Percentiles rank a stretch among this genome's conserved stretches.
Conservation (phyloP, 2,113 vertebrate genomes). For the Gallinago media region DNA sequence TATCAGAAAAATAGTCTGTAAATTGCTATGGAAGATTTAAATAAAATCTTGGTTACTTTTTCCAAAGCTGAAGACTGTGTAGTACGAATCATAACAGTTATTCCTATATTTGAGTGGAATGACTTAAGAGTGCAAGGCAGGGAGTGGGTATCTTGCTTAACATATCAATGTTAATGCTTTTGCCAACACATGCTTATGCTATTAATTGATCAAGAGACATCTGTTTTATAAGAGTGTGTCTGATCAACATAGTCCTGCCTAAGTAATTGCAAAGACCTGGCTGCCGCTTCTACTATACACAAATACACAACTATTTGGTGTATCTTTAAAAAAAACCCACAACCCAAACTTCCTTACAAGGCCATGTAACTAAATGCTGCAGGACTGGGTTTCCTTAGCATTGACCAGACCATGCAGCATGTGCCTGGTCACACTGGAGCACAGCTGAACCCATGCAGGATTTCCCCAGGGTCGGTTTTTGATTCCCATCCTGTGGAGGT, state of each 20-base stretch:
- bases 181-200: not conserved
- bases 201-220: not conserved
- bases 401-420: rapidly evolving
- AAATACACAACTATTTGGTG: not conserved
- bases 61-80: not conserved
- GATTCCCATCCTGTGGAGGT: not conserved
- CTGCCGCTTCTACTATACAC: not conserved
- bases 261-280: not conserved
- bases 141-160: not conserved
- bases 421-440: not conserved
- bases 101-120: not conserved
- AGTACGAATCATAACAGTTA: not conserved
- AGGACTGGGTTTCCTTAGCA: not conserved
- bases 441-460: not conserved
- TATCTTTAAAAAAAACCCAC: not conserved
- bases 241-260: not conserved
- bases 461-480: not conserved
- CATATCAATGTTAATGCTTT: not conserved
- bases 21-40: not conserved
- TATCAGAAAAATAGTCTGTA: not conserved
- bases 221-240: not conserved
- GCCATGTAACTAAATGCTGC: not conserved
- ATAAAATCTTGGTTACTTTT: not conserved
- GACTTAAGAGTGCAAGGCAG: not conserved
- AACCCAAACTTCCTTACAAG: not conserved